Percentiles rank a stretch among this genome's conserved stretches.
Conservation (phyloP, 2,113 vertebrate genomes). For the Gallinago paraguaiae region DNA sequence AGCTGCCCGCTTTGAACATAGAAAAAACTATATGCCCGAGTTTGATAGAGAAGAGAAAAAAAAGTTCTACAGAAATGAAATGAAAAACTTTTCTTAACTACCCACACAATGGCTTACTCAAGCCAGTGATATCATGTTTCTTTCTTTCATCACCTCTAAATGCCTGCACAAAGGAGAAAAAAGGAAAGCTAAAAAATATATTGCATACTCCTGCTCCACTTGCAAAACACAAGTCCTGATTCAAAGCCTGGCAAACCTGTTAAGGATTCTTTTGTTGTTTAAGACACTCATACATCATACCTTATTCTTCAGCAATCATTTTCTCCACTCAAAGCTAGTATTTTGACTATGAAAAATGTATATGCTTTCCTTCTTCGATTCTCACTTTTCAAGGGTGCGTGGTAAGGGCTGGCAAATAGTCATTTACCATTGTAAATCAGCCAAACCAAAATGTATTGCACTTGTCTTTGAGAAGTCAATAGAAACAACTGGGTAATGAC, state of each 20-base stretch:
- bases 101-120: slow-evolving; percentile 17
- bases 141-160: slow-evolving; percentile 41
- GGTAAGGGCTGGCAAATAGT: neutral
- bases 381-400: neutral
- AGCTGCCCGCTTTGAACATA: slow-evolving; percentile 6
- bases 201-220: neutral
- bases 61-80: slow-evolving; percentile 17
- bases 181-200: slow-evolving; percentile 19
- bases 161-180: slow-evolving; percentile 20
- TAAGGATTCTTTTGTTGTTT: slow-evolving; percentile 46
- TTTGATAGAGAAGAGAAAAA: neutral
- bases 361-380: slow-evolving; percentile 16
- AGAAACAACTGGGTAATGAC: neutral
- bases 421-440: slow-evolving; percentile 2
- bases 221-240: slow-evolving; percentile 18
- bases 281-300: slow-evolving; percentile 41
- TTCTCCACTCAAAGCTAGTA: slow-evolving; percentile 4
- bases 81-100: slow-evolving; percentile 46
- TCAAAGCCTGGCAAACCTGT: slow-evolving; percentile 20
- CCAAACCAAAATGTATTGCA: neutral
- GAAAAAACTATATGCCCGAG: neutral
- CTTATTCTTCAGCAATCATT: neutral
- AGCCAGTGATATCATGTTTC: neutral
- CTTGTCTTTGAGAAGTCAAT: neutral
- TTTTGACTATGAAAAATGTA: slow-evolving; percentile 43